Evolutionary conservation across 2,113 vertebrate genomes (phyloP).

Genomic region (Neoarius graeffei): DNA sequence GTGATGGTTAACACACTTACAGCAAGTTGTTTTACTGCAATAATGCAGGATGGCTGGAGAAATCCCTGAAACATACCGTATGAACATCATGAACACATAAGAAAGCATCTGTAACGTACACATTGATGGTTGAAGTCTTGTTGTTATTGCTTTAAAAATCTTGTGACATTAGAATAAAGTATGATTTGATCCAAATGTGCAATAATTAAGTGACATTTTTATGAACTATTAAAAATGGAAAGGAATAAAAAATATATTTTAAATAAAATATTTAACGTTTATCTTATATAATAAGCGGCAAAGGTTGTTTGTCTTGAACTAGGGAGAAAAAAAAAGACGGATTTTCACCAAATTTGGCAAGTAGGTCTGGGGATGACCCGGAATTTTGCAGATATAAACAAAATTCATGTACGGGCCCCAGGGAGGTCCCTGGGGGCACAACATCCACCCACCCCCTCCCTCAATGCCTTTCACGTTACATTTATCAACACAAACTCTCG

Average conservation of each 20-base stretch:
- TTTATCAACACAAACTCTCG: no score
- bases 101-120: not conserved
- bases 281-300: no score
- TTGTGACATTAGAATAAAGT: not conserved
- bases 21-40: conserved; percentile 11
- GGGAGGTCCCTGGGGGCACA: no score
- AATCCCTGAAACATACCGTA: not conserved
- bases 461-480: no score
- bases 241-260: not conserved
- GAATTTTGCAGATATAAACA: no score
- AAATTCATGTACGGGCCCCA: no score
- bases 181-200: not conserved
- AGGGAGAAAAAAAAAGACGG: no score
- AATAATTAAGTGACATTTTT: not conserved
- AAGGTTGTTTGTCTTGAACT: no score
- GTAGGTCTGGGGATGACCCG: no score
- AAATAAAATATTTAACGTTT: not conserved
- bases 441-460: no score
- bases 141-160: not conserved
- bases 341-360: no score
- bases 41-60: not conserved
- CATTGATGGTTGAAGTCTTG: not conserved
- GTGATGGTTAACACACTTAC: not conserved
- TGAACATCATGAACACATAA: not conserved
- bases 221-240: not conserved